Evolutionary conservation across 2,888 invertebrate genomes (phyloP).

Genomic region (Cheilosia vernalis): DNA sequence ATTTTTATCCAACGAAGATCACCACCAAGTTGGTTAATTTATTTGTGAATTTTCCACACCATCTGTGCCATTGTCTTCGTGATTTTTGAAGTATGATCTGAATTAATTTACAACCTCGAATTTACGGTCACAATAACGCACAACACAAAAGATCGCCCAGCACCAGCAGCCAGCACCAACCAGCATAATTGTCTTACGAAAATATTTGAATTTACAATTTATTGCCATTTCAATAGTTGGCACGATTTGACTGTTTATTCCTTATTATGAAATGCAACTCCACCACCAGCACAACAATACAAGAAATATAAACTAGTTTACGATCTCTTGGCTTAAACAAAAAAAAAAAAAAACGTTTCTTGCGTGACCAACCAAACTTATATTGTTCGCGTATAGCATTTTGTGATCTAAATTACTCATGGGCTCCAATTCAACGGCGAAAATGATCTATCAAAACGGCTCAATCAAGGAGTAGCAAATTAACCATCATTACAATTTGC

Average conservation of each 20-base stretch:
- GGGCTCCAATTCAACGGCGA: neutral
- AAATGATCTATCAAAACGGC: constrained; percentile 26
- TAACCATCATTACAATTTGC: constrained; percentile 21
- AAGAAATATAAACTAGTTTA: constrained; percentile 39
- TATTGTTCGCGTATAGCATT: neutral
- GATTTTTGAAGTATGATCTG: constrained; percentile 8
- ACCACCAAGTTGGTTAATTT: neutral
- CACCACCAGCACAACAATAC: constrained; percentile 1
- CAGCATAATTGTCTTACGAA: constrained; percentile 45
- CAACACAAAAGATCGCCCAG: neutral
- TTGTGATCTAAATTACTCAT: constrained; percentile 19
- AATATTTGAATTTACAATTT: constrained; percentile 56
- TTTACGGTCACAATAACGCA: constrained; percentile 4
- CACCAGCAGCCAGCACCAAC: neutral
- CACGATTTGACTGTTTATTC: constrained; percentile 43
- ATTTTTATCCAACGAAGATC: neutral
- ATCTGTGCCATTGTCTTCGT: neutral
- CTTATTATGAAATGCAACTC: constrained; percentile 27
- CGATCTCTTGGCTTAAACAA: constrained; percentile 17
- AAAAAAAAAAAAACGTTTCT: constrained; percentile 20
- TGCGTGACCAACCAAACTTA: constrained; percentile 36
- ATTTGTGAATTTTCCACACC: constrained; percentile 5
- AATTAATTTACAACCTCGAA: constrained; percentile 13
- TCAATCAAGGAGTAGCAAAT: constrained; percentile 43
- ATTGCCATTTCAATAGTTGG: constrained; percentile 37